These are phyloP conservation scores for Heliconius nattereri DNA, from an alignment of 1,140 invertebrate species.

Conservation along the genomic window DNA sequence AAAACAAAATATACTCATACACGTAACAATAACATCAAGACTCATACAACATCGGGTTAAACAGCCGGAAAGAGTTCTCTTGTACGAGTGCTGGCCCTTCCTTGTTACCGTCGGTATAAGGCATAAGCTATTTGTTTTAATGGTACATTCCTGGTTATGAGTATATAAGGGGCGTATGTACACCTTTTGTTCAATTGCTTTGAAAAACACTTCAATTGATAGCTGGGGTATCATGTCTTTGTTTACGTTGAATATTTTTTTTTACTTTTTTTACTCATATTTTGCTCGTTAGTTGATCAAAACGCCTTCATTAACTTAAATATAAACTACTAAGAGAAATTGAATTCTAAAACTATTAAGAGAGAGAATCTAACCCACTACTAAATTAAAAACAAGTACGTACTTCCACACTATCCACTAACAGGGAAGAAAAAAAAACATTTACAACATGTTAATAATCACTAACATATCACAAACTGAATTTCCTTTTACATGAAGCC, in stretches of 20 bases:
- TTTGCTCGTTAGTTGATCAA: too few species aligned
- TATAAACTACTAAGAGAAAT: too few species aligned
- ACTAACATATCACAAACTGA: not conserved
- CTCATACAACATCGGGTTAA: slow-evolving; percentile 27
- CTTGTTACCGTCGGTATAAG: slow-evolving; percentile 8
- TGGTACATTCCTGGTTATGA: not conserved
- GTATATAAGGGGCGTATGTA: not conserved
- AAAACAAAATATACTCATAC: slow-evolving; percentile 9
- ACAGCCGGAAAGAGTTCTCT: slow-evolving; percentile 25
- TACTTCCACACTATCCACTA: not conserved
- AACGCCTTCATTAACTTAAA: too few species aligned
- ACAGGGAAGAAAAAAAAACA: not conserved
- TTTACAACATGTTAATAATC: not conserved
- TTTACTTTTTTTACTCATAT: too few species aligned
- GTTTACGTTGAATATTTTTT: not conserved
- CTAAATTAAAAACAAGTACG: not conserved
- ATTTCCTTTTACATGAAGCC: not conserved
- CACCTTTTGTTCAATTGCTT: slow-evolving; percentile 8
- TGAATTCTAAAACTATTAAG: too few species aligned
- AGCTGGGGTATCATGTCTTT: not conserved
- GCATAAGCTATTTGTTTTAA: slow-evolving; percentile 7
- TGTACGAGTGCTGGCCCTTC: slow-evolving; percentile 20
- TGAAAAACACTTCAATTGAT: not conserved
- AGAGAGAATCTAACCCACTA: not conserved
- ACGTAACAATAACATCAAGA: slow-evolving; percentile 16